Base-by-base conservation (phyloP, 2,113 vertebrate genomes). In the Mellivora capensis region DNA sequence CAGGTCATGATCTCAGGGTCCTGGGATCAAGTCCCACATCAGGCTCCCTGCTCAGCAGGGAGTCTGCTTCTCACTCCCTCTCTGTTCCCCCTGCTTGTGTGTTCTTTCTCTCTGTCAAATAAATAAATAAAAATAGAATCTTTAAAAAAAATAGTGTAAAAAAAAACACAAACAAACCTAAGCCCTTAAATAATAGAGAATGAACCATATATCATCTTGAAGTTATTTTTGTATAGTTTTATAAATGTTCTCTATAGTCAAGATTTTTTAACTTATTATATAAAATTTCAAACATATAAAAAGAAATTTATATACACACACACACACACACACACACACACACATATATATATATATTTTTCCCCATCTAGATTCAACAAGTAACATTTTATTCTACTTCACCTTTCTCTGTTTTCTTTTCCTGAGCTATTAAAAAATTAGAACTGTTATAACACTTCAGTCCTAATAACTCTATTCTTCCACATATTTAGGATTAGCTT, bases 221-320 rank as follows among this genome's bases (percentile, higher is more conserved):
- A 94, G 62, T 72, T 49, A 57, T 64, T 62, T 79, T 25, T 79
- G 29, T 71, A 59, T 37, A 72, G 31, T 90, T 96, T 82, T 61
- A 39, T 69, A 90, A 72, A 44, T 80, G 29, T 49, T 49, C 59
- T 77, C 79, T 67, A 67, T 39, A 1, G 37, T 37, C 71, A 76
- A 1, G 9, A 59, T 5, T 12, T 62, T 44, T 91, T 52, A 13
- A 80, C 0, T 34, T 85, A 87, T 91, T 79, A 72, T 6, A 42
- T 44, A 49, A 88, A 91, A 2, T 74, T 90, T 93, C 71, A 97
- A 93, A 72, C 82, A 15, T 91, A 89, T 47, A 67, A 34, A 67
- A 34, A 94, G 93, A 97, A 88, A 54, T 54, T 6, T 52, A 52
- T 49, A 49, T 44, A 42, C 42, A 42, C 42, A 42, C 42, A 42